Evolutionary conservation across 2,888 invertebrate species (phyloP).

Genomic region (Notodonta dromedarius): DNA sequence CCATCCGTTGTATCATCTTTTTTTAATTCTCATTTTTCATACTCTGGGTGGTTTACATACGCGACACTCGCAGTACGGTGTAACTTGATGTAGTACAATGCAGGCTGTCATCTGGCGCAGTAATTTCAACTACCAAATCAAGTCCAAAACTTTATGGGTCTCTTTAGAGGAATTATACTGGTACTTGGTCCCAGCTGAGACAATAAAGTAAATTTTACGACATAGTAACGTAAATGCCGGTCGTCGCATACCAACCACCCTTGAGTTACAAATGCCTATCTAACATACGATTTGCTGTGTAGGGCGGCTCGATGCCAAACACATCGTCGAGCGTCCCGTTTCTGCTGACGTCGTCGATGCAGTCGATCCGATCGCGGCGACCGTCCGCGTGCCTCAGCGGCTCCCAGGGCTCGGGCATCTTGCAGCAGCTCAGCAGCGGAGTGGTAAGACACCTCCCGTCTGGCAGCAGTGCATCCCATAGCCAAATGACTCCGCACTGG

Average conservation of each 20-base stretch:
- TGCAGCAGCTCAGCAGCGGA: slow-evolving; percentile 96
- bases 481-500: slow-evolving; percentile 72
- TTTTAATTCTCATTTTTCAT: no score
- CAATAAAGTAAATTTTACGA: background rate
- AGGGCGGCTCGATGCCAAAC: slow-evolving; percentile 96
- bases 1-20: no score
- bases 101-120: no score
- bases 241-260: slow-evolving; percentile 13
- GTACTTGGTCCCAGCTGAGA: background rate
- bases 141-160: background rate
- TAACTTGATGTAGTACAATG: no score
- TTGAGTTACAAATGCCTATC: slow-evolving; percentile 13
- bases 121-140: background rate
- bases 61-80: no score
- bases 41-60: no score
- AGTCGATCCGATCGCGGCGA: slow-evolving; percentile 88
- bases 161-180: background rate
- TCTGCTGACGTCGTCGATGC: slow-evolving; percentile 87
- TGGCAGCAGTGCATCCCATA: slow-evolving; percentile 83
- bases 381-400: slow-evolving; percentile 87
- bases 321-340: slow-evolving; percentile 95
- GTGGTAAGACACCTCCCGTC: slow-evolving; percentile 94
- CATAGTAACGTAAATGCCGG: slow-evolving; percentile 7
- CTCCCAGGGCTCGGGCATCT: slow-evolving; percentile 89
- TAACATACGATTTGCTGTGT: slow-evolving; percentile 41